Percentiles rank a stretch among this genome's conserved stretches.
phyloP scores from a whole-genome alignment of 2,888 invertebrate genomes.

The Lydus trimaculatus region DNA sequence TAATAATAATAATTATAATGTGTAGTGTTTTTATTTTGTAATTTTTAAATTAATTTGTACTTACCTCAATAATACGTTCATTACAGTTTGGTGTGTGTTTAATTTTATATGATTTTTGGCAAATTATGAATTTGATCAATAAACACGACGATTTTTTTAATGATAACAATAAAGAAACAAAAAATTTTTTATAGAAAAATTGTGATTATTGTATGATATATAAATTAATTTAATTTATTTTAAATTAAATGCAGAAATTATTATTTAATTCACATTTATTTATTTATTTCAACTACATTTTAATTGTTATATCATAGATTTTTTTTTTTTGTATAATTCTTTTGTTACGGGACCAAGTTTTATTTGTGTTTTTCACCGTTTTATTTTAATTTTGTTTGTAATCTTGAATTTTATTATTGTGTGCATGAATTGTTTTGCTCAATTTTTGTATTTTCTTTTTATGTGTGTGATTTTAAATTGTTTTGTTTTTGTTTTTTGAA shows the following conservation, averaged over 20 bases:
- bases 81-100: background rate
- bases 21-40: background rate
- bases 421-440: slow-evolving; percentile 8
- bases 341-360: slow-evolving; percentile 32
- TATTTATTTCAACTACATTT: slow-evolving; percentile 29
- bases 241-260: slow-evolving; percentile 24
- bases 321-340: slow-evolving; percentile 24
- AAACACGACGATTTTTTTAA: slow-evolving; percentile 22
- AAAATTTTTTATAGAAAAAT: slow-evolving; percentile 24
- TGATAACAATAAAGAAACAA: no score
- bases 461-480: background rate
- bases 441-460: background rate
- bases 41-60: slow-evolving; percentile 18
- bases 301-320: slow-evolving; percentile 17
- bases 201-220: slow-evolving; percentile 41
- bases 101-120: no score
- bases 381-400: background rate
- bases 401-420: background rate
- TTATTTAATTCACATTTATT: slow-evolving; percentile 20
- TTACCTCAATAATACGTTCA: slow-evolving; percentile 10
- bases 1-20: no score
- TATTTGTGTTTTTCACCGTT: slow-evolving; percentile 6
- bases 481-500: background rate
- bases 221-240: slow-evolving; percentile 37
- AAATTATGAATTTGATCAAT: slow-evolving; percentile 17